These are phyloP conservation scores for Pseudomugil gertrudae DNA, from an alignment of 2,797 vertebrate species.

Conservation along the genomic window DNA sequence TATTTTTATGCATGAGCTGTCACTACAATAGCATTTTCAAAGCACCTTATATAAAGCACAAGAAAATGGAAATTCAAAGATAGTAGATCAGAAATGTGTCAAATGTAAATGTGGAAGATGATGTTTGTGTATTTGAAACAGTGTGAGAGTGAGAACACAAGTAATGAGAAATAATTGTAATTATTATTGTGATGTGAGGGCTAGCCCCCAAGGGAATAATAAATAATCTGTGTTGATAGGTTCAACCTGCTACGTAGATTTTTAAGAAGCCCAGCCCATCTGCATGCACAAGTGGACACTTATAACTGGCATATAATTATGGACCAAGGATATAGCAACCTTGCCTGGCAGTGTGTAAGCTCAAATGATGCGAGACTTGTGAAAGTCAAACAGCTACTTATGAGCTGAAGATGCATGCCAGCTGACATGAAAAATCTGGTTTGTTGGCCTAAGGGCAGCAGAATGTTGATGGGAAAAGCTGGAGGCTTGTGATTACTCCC, in stretches of 20 bases:
- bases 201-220: conserved; percentile 59
- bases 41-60: not conserved
- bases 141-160: conserved; percentile 38
- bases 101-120: conserved; percentile 7
- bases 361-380: conserved; percentile 82
- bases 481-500: conserved; percentile 79
- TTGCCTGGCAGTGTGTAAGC: conserved; percentile 80
- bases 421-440: conserved; percentile 87
- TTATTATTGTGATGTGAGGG: conserved; percentile 55
- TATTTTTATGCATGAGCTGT: conserved; percentile 5
- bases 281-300: conserved; percentile 83
- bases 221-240: conserved; percentile 60
- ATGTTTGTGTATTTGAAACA: not conserved
- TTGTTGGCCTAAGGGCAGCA: conserved; percentile 81
- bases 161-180: conserved; percentile 63
- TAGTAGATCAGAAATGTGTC: not conserved
- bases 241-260: conserved; percentile 72
- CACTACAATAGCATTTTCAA: not conserved
- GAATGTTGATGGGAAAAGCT: conserved; percentile 79
- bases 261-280: conserved; percentile 75
- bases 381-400: conserved; percentile 89
- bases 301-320: conserved; percentile 85
- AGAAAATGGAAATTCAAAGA: not conserved
- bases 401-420: conserved; percentile 83
- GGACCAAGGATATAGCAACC: conserved; percentile 84